Evolutionary conservation across 2,888 invertebrate species (phyloP).

Genomic region (Metacarcinus magister): DNA sequence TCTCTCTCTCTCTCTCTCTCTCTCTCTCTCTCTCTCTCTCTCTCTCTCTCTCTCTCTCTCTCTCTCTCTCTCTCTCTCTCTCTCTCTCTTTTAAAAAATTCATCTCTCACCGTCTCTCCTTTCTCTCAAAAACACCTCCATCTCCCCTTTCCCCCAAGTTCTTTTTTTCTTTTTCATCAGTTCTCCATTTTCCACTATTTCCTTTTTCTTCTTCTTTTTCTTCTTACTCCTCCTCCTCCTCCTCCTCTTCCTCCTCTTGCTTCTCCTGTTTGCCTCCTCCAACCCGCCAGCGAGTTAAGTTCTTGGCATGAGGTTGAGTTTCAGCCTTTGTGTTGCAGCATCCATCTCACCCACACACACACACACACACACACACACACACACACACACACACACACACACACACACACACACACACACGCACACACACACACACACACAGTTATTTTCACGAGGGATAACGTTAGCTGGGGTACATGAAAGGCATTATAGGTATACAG

Average conservation of each 20-base stretch:
- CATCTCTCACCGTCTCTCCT: too few relatives aligned
- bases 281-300: neutral
- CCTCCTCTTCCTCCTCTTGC: neutral
- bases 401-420: neutral
- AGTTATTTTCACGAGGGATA: neutral
- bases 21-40: too few relatives aligned
- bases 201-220: neutral
- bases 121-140: too few relatives aligned
- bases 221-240: neutral
- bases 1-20: too few relatives aligned
- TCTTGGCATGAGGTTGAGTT: neutral
- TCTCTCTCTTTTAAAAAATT: too few relatives aligned
- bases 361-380: conserved; percentile 26
- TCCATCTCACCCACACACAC: neutral
- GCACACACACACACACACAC: too few relatives aligned
- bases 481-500: neutral
- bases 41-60: too few relatives aligned
- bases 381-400: conserved; percentile 5
- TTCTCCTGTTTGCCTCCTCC: neutral
- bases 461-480: neutral
- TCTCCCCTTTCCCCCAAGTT: too few relatives aligned
- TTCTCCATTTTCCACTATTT: neutral
- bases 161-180: neutral
- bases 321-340: neutral
- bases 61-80: too few relatives aligned